Percentiles rank a stretch among this genome's conserved stretches.
These are phyloP conservation scores for Nycticebus coucang DNA, from an alignment of 2,113 vertebrate species.

Conservation along the genomic window DNA sequence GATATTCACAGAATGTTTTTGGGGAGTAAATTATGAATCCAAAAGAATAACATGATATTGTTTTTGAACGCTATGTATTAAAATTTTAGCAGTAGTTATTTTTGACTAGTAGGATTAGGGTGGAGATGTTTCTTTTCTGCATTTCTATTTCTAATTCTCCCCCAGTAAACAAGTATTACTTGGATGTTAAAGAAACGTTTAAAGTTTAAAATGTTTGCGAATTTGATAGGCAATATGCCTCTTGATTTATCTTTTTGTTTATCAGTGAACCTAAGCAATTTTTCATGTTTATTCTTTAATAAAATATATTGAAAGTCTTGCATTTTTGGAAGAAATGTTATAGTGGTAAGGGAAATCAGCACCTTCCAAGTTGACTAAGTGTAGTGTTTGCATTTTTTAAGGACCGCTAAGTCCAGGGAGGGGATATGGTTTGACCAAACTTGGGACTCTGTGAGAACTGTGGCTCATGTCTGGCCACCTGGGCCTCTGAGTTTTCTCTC, in stretches of 20 bases:
- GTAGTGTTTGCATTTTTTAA: background rate
- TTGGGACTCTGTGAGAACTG: background rate
- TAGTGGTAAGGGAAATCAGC: background rate
- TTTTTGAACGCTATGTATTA: slow-evolving; percentile 4
- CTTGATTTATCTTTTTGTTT: slow-evolving; percentile 56
- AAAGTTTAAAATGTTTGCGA: slow-evolving; percentile 32
- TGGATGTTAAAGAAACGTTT: slow-evolving; percentile 35
- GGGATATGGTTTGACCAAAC: background rate
- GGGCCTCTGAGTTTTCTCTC: background rate
- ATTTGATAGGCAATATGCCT: background rate
- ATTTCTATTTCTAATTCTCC: background rate
- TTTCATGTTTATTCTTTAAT: slow-evolving; percentile 34
- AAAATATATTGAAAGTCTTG: background rate
- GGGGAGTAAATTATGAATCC: background rate
- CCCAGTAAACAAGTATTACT: background rate
- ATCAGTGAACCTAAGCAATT: slow-evolving; percentile 39
- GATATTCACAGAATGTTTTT: background rate
- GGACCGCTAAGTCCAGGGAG: background rate
- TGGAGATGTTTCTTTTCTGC: background rate
- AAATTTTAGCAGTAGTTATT: slow-evolving; percentile 26
- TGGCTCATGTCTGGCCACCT: background rate
- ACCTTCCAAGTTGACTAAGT: background rate
- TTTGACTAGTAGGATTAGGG: background rate
- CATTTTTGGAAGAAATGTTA: background rate
- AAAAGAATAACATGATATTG: background rate